Conservation (phyloP, 2,113 vertebrate genomes). For the Bungarus multicinctus region DNA sequence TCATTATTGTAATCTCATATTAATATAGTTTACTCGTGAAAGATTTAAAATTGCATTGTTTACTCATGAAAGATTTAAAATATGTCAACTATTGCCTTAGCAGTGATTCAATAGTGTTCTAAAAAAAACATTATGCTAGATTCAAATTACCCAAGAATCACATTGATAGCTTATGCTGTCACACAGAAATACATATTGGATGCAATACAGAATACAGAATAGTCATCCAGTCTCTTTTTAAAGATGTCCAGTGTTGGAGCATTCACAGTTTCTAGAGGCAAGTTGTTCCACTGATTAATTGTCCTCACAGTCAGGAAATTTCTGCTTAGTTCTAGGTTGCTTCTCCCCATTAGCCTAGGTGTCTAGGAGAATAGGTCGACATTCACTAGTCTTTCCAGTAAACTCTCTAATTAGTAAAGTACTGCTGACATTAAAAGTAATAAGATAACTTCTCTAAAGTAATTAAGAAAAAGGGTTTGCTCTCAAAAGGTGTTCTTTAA, state of each 20-base stretch:
- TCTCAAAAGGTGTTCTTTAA: slow-evolving; percentile 20
- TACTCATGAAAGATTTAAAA: background rate
- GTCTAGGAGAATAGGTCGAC: background rate
- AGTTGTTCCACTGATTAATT: no score
- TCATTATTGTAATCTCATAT: background rate
- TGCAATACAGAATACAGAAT: background rate
- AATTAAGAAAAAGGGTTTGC: slow-evolving; percentile 18
- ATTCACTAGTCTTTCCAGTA: background rate
- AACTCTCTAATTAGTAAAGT: slow-evolving; percentile 6
- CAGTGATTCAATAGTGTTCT: background rate
- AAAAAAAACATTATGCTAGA: slow-evolving; percentile 1
- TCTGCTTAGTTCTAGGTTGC: no score
- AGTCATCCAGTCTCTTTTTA: no score
- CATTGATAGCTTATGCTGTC: background rate
- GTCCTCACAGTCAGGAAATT: no score
- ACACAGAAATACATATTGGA: background rate
- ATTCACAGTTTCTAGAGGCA: no score
- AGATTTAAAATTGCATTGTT: background rate
- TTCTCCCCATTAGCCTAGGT: no score
- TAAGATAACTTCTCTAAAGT: slow-evolving; percentile 25
- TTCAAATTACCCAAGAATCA: background rate
- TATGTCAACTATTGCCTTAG: background rate
- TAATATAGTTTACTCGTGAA: background rate
- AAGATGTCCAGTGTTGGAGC: no score
- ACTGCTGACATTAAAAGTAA: background rate